Base-by-base conservation (phyloP, 2,888 invertebrate genomes). In the Andrena praecox region DNA sequence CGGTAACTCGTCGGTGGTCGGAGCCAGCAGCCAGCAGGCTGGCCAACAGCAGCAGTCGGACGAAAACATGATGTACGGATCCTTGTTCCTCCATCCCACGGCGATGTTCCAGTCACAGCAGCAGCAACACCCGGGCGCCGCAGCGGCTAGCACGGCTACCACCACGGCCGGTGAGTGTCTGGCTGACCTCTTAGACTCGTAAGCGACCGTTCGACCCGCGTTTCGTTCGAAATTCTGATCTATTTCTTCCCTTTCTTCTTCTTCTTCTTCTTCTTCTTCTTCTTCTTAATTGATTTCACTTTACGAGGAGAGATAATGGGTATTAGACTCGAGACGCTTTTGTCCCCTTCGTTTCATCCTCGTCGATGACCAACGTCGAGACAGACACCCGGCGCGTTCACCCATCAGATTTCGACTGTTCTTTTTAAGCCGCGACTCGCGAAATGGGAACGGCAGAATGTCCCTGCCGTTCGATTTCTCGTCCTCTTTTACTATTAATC, bases 31-130 rank as follows among this genome's bases (percentile, higher is more conserved):
- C 31, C 87, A 87, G 56, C 87, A 87, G 72, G 52, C 72, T 63
- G 68, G 56, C 27, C 87, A 86, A 33, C 83, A 86, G 89, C 85
- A 91, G 60, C 93, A 93, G 66, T 91, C 92, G 80, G 93, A 94
- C 80, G 95, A 95, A 89, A 95, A 94, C 86, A 93, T 95, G 93
- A 94, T 94, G 94, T 94, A 94, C 91, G 94, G 94, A 88, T 93
- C 94, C 62, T 89, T 94, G 90, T 94, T 94, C 89, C 93, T 94
- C 86, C 94, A 94, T 88, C 94, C 94, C 77, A 93, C 94, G 91
- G 95, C 95, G 81, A 94, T 96, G 93, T 95, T 96, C 92, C 96
- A 96, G 92, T 95, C 95, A 89, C 91, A 92, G 79, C 91, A 91
- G 81, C 93, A 94, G 92, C 93, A 94, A 89, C 91, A 92, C 83